Conservation (phyloP, 2,113 vertebrate species). For the Muntiacus reevesi region DNA sequence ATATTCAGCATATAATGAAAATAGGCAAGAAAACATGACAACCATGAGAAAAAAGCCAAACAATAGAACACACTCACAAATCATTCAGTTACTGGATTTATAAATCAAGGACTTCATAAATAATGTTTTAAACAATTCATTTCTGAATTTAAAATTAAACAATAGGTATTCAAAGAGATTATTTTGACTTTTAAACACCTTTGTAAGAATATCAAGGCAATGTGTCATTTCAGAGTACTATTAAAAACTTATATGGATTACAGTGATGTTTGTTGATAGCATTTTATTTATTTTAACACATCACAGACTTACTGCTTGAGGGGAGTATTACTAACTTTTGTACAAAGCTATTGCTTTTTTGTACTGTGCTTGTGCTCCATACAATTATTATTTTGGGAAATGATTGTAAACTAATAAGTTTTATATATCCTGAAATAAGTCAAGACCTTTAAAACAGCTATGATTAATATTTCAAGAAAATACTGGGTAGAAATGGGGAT, state of each 20-base stretch:
- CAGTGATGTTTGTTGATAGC: neutral
- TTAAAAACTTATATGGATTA: neutral
- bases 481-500: neutral
- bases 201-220: neutral
- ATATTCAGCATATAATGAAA: neutral
- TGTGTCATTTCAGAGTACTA: neutral
- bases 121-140: neutral
- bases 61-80: neutral
- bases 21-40: neutral
- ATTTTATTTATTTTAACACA: neutral
- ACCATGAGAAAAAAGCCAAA: neutral
- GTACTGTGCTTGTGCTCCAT: neutral
- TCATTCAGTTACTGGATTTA: neutral
- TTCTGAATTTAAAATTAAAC: neutral
- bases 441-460: neutral
- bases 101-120: neutral
- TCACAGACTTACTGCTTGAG: neutral
- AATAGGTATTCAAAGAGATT: neutral
- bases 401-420: neutral
- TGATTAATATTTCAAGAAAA: neutral
- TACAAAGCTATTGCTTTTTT: neutral
- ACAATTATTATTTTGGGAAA: neutral
- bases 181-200: slow-evolving; percentile 9
- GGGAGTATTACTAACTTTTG: neutral
- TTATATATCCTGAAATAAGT: neutral